Base-by-base conservation (phyloP, 2,888 invertebrate genomes). In the Phlogophora meticulosa region DNA sequence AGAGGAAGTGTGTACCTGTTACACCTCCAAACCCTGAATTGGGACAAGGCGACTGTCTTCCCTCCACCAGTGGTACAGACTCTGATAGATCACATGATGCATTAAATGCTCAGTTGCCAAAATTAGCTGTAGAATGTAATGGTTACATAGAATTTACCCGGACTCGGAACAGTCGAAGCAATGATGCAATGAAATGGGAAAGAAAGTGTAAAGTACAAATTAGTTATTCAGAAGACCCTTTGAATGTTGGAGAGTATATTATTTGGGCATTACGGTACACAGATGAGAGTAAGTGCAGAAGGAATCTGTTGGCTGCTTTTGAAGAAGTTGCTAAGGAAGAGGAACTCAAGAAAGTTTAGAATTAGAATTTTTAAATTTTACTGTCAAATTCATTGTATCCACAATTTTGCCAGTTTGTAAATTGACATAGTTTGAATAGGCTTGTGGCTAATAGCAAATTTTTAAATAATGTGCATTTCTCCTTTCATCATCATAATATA, bases 121-220 rank as follows among this genome's bases (percentile, higher is more conserved):
- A 90, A 78, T 78, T 92, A 64, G 93, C 92, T 34, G 93, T 95
- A 32, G 94, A 96, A 87, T 95, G 95, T 72, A 93, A 93, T 75
- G 95, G 95, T 42, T 94, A 91, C 65, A 89, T 96, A 59, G 92
- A 94, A 80, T 96, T 95, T 80, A 90, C 90, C 38, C 90, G 93
- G 80, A 88, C 90, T 17, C 90, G 91, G 71, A 94, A 93, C 69
- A 92, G 86, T 63, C 82, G 90, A 34, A 90, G 89, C 77, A 78
- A 81, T 74, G 96, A 94, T 69, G 82, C 85, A 67, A 96, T 95
- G 91, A 96, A 96, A 80, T 97, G 97, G 97, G 96, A 95, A 72
- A 92, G 96, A 62, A 96, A 96, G 52, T 97, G 96, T 84, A 97
- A 96, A 85, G 87, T 97, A 57, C 96, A 96, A 88, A 95, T 97